Base-by-base conservation (phyloP, 2,113 vertebrate genomes). In the Nerophis ophidion region DNA sequence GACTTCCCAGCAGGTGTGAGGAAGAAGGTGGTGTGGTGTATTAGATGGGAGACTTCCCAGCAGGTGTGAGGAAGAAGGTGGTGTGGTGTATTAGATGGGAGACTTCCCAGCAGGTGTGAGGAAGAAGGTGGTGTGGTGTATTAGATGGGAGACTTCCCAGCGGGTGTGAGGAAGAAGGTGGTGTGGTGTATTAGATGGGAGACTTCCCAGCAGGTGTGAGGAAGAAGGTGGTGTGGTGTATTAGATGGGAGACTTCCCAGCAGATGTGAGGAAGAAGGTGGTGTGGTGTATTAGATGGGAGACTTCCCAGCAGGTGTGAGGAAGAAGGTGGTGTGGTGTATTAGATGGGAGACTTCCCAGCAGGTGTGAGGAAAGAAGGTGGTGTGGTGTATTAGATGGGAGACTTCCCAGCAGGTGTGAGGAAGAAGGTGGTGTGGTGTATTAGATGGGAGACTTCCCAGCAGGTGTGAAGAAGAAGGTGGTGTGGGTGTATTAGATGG, bases 51-150 rank as follows among this genome's bases (percentile, higher is more conserved):
- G n/a, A n/a, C n/a, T n/a, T n/a, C n/a, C n/a, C n/a, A 56, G 65
- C n/a, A 44, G 76, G 55, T 34, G 61, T 44, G 40, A 44, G 40
- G 40, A 44, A 12, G 40, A 11, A 44, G 40, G 11, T 42, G 40
- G 40, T 69, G n/a, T 63, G 14, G 60, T 61, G 77, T 74, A 80
- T 78, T 80, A 64, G 61, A 81, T 81, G 74, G 77, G 54, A 75
- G 74, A 74, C 58, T 63, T 61, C 52, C 67, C 75, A 76, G 57
- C 63, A 71, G n/a, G n/a, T n/a, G n/a, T n/a, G n/a, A n/a, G n/a
- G n/a, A n/a, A n/a, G n/a, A n/a, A n/a, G n/a, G n/a, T n/a, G n/a
- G n/a, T n/a, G n/a, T n/a, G n/a, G n/a, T n/a, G n/a, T n/a, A n/a
- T n/a, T n/a, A n/a, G n/a, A n/a, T n/a, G n/a, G n/a, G n/a, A n/a